Conservation (phyloP, 2,888 invertebrate species). For the Ommatoiulus sabulosus region DNA sequence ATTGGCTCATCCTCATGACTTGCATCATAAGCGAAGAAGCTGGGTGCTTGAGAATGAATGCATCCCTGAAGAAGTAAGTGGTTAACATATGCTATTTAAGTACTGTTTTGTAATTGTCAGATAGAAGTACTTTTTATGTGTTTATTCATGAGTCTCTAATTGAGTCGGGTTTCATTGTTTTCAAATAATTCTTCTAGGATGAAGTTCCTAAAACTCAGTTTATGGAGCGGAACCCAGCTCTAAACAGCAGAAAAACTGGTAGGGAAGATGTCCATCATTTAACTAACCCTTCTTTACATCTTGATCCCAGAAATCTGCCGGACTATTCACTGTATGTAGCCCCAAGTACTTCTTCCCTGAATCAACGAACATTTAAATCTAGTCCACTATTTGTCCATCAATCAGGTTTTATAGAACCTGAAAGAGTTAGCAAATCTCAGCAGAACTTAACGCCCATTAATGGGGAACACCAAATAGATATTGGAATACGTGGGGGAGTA, state of each 20-base stretch:
- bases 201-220: background rate
- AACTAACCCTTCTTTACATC: background rate
- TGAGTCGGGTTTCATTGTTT: too few species aligned
- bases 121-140: too few species aligned
- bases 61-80: background rate
- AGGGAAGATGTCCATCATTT: background rate
- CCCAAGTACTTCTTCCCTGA: background rate
- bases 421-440: background rate
- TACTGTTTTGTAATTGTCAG: too few species aligned
- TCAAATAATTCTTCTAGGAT: background rate
- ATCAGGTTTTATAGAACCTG: background rate
- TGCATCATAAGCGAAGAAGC: background rate
- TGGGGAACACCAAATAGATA: background rate
- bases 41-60: background rate
- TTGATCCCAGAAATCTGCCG: background rate
- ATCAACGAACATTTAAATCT: background rate
- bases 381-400: background rate
- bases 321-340: background rate
- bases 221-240: background rate
- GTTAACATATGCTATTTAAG: background rate
- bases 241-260: background rate
- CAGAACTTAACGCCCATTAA: slow-evolving; percentile 32
- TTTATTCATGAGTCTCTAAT: too few species aligned
- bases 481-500: background rate
- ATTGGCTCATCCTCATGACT: background rate